Evolutionary conservation across 1,140 invertebrate genomes (phyloP).

Genomic region (Geopemphigus sp.): DNA sequence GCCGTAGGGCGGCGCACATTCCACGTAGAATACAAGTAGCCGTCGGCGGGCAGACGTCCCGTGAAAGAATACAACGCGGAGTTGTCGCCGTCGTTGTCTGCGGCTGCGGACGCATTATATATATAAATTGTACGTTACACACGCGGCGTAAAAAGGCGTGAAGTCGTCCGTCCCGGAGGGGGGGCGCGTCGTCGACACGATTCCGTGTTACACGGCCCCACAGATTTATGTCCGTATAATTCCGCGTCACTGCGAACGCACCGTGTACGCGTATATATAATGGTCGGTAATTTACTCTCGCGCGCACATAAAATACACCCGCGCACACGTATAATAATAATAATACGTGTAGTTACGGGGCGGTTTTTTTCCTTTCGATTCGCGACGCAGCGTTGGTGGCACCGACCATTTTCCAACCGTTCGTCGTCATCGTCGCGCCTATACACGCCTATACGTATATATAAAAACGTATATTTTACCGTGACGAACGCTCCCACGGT

Average conservation of each 20-base stretch:
- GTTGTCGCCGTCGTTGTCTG: too few relatives aligned
- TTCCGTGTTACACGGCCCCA: neutral
- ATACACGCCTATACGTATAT: too few relatives aligned
- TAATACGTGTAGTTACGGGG: too few relatives aligned
- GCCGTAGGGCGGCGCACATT: neutral
- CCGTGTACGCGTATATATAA: neutral
- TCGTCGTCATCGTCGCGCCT: too few relatives aligned
- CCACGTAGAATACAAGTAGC: conserved; percentile 5
- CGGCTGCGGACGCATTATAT: neutral
- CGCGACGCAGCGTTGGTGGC: conserved; percentile 23
- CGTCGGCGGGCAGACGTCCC: too few relatives aligned
- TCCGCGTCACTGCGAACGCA: neutral
- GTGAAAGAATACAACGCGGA: too few relatives aligned
- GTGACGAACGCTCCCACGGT: too few relatives aligned
- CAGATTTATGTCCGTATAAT: conserved; percentile 33
- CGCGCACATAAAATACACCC: too few relatives aligned
- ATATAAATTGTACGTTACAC: too few relatives aligned
- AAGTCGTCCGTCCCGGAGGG: neutral
- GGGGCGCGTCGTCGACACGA: neutral
- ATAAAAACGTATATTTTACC: too few relatives aligned
- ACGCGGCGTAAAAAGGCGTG: neutral
- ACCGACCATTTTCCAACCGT: neutral
- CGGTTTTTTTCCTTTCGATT: conserved; percentile 28
- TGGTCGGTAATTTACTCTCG: too few relatives aligned
- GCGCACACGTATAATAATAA: too few relatives aligned